phyloP scores from a whole-genome alignment of 1,140 invertebrate species.

The Zaprionus nigranus region DNA sequence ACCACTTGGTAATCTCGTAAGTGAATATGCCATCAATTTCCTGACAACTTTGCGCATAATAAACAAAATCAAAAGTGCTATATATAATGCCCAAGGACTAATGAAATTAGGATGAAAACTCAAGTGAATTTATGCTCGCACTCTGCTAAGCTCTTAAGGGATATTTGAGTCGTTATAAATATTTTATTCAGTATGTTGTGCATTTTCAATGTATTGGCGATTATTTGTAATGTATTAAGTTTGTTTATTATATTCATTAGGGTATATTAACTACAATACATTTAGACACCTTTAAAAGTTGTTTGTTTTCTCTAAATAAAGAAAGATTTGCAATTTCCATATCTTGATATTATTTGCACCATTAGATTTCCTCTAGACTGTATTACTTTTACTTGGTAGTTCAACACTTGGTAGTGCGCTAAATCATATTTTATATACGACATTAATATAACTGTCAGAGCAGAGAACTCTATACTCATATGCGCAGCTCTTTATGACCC shows the following conservation, averaged over 20 bases:
- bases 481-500: constrained; percentile 14
- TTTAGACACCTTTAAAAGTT: not conserved
- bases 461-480: constrained; percentile 13
- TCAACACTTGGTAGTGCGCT: not conserved
- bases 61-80: constrained; percentile 32
- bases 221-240: not conserved
- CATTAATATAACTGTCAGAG: constrained; percentile 2
- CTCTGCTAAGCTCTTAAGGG: not conserved
- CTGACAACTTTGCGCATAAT: constrained; percentile 12
- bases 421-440: not conserved
- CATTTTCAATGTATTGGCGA: not conserved
- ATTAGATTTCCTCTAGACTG: not conserved
- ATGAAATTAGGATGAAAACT: constrained; percentile 9
- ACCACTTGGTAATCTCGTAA: constrained; percentile 44
- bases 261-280: not conserved
- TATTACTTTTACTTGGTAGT: not conserved
- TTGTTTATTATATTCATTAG: not conserved
- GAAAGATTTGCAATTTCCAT: no score
- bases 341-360: not conserved
- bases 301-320: no score
- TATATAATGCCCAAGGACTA: constrained; percentile 3
- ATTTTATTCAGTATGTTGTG: not conserved
- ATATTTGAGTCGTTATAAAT: not conserved
- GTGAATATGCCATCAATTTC: constrained; percentile 47
- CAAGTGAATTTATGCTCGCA: not conserved